Base-by-base conservation (phyloP, 2,888 invertebrate species). In the Oligia strigilis region DNA sequence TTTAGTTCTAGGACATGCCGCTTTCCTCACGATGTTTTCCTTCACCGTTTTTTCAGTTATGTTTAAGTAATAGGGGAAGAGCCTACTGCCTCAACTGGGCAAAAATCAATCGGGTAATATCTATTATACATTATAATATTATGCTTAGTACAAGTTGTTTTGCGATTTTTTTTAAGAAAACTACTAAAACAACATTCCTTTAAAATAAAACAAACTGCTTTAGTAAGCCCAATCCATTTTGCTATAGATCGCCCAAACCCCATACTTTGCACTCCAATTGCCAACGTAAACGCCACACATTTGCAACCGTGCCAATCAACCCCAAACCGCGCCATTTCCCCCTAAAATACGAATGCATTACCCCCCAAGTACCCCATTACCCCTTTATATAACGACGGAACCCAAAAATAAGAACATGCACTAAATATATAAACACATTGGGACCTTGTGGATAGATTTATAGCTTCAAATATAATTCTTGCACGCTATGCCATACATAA, bases 391-490 rank as follows among this genome's bases (percentile, higher is more conserved):
- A 91, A 90, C 89, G 85, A 83, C 81, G 75, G 72, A 81, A 85
- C 90, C 90, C 86, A 73, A 85, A 90, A 85, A 89, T 86, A 80
- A 83, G 87, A 89, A 87, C 85, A 82, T 82, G 87, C 84, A 87
- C 87, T 91, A 92, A 93, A 93, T 93, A 92, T 92, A 91, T 92
- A 89, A 88, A 90, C 85, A 87, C 84, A 86, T 82, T 85, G 86
- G 78, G 81, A 87, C 84, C 58, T 82, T 78, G 71, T 55, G 71
- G 90, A 91, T 92, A 92, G 93, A 95, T 95, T 95, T 95, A 95
- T 94, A 77, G 92, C 89, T 81, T 77, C 77, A 88, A 87, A 91
- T 90, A 93, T 94, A 93, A 95, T 93, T 91, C 92, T 83, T 84
- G 83, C 82, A 86, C 87, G 89, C 88, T 79, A 89, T 88, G 87